Evolutionary conservation across 2,113 vertebrate species (phyloP).

Genomic region (Damaliscus lunatus): DNA sequence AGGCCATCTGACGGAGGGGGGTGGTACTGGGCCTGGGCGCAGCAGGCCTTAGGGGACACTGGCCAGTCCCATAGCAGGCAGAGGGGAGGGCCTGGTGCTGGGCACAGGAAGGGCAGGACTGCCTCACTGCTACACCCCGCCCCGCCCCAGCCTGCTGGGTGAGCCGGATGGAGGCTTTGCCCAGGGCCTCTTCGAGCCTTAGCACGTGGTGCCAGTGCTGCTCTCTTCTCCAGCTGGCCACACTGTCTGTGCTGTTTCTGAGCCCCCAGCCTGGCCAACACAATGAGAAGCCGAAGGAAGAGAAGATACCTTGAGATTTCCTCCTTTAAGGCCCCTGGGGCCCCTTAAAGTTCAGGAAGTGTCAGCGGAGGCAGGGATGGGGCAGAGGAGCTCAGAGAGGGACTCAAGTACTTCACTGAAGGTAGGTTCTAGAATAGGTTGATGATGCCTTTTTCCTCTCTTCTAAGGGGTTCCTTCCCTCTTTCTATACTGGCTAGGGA

Average conservation of each 20-base stretch:
- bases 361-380: rapidly evolving
- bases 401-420: neutral
- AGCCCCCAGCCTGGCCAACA: neutral
- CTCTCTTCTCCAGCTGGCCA: neutral
- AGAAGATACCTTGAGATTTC: neutral
- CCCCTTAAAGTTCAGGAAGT: neutral
- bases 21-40: rapidly evolving
- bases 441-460: neutral
- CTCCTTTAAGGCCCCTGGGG: neutral
- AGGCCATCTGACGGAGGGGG: rapidly evolving
- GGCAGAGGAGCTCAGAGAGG: neutral
- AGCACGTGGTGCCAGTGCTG: neutral
- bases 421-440: neutral
- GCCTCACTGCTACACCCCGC: rapidly evolving
- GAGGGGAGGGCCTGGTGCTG: neutral
- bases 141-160: rapidly evolving
- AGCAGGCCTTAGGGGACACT: neutral
- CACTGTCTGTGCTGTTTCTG: neutral
- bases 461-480: neutral
- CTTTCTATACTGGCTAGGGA: neutral
- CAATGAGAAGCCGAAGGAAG: neutral
- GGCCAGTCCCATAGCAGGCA: neutral
- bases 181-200: neutral
- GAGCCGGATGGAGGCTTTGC: neutral
- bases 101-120: too few relatives aligned